These are phyloP conservation scores for Ctenicera cuprea DNA, from an alignment of 2,888 invertebrate species.

Conservation along the genomic window DNA sequence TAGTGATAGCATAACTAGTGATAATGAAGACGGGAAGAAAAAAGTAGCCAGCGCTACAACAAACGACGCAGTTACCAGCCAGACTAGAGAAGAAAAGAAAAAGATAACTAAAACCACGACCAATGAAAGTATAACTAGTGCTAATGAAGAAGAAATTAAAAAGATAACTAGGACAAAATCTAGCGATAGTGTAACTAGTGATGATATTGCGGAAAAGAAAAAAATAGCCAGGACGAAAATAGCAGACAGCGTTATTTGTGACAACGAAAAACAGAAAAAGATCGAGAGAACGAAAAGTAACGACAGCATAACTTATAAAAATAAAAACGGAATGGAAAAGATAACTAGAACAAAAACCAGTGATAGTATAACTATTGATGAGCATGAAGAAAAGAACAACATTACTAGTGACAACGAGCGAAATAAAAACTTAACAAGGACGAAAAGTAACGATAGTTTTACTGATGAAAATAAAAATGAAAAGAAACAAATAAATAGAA, in stretches of 20 bases:
- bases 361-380: conserved; percentile 58
- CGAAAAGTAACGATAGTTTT: conserved; percentile 48
- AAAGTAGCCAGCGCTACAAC: conserved; percentile 64
- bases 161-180: neutral
- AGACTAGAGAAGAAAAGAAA: conserved; percentile 62
- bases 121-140: neutral
- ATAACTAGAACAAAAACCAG: conserved; percentile 64
- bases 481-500: too few relatives aligned
- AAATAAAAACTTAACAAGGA: conserved; percentile 64
- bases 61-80: conserved; percentile 58
- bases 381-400: conserved; percentile 48
- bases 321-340: conserved; percentile 63
- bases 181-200: neutral
- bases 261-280: conserved; percentile 60
- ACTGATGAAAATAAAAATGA: too few relatives aligned
- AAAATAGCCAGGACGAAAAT: conserved; percentile 64
- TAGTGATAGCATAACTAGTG: conserved; percentile 59
- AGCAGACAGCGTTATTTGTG: conserved; percentile 59
- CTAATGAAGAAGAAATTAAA: neutral
- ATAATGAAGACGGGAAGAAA: conserved; percentile 40
- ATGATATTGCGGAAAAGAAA: conserved; percentile 56
- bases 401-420: conserved; percentile 45
- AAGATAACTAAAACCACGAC: conserved; percentile 64
- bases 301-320: too few relatives aligned
- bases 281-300: conserved; percentile 59